Evolutionary conservation across 2,113 vertebrate species (phyloP), one percentile per base, ranked within the genome.

Genomic region (Mionectes macconnelli): DNA sequence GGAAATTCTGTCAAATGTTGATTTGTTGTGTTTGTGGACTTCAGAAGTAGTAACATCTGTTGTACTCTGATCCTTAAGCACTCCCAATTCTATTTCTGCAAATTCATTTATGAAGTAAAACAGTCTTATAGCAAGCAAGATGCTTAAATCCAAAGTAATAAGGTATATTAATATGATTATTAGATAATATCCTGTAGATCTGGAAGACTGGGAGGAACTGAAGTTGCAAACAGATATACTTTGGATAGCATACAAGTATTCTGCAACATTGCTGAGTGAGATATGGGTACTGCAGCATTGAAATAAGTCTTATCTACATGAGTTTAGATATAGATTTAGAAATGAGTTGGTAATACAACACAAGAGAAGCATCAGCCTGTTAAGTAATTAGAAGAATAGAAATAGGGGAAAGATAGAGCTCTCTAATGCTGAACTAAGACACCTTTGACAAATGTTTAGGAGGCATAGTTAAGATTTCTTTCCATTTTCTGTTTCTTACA

Each of bases 401-500:
- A 86, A 16, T 7, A 59, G 37, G 11, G 15, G 22, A 76, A 62
- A 35, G 39, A 62, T 35, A 4, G 56, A 70, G 37, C 75, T 39
- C 14, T 82, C 27, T 84, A 78, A 72, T n/a, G n/a, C 37, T 59
- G 45, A 66, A 24, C 73, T 47, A 84, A 74, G 44, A 25, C 53
- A 10, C 5, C 15, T 77, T 59, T 74, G 25, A 40, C n/a, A 86
- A 62, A 63, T 67, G n/a, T 42, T 79, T 73, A 37, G 28, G 62
- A 4, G 3, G 7, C 8, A 23, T 52, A 44, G 16, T 30, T 66
- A 44, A 90, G 10, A 45, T 66, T 28, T 39, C 18, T 80, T 78
- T 92, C 31, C 5, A 12, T 79, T 81, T 90, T 84, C 35, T 90
- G 10, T 95, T 78, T 96, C 49, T 94, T 81, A 24, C 97, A 99